Evolutionary conservation across 2,888 invertebrate genomes (phyloP).

Genomic region (Schrankia costaestrigalis): DNA sequence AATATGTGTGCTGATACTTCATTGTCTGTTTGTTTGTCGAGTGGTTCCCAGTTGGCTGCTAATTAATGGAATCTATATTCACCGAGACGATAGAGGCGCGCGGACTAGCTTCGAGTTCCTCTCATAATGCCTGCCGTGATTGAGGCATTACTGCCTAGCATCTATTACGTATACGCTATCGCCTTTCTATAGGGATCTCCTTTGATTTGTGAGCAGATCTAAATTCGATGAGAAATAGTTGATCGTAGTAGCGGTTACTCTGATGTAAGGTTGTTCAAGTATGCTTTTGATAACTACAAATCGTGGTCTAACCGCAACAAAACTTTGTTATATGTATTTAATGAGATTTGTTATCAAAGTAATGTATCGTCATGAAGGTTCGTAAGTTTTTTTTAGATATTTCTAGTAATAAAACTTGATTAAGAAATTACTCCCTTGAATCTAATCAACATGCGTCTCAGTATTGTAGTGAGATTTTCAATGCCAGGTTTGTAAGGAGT

Average conservation of each 20-base stretch:
- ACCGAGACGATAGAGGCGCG: slow-evolving; percentile 25
- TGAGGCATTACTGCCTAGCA: slow-evolving; percentile 8
- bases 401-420: too few species aligned
- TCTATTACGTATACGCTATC: slow-evolving; percentile 20
- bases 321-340: slow-evolving; percentile 5
- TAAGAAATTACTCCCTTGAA: too few species aligned
- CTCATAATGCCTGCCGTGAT: slow-evolving; percentile 26
- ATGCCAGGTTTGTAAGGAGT: too few species aligned
- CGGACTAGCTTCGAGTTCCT: slow-evolving; percentile 21
- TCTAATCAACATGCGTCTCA: too few species aligned
- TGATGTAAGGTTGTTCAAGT: slow-evolving; percentile 2
- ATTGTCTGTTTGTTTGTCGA: slow-evolving; percentile 41
- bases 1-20: slow-evolving; percentile 44
- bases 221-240: slow-evolving; percentile 15
- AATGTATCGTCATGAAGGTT: too few species aligned
- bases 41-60: slow-evolving; percentile 38
- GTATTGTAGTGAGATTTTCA: too few species aligned
- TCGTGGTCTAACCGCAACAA: slow-evolving; percentile 1
- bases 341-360: too few species aligned
- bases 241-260: slow-evolving; percentile 2
- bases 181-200: slow-evolving; percentile 8
- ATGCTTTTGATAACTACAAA: slow-evolving; percentile 6
- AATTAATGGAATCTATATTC: slow-evolving; percentile 53
- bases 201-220: slow-evolving; percentile 22
- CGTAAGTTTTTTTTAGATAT: too few species aligned